Base-by-base conservation (phyloP, 2,888 invertebrate genomes). In the Oscheius onirici region DNA sequence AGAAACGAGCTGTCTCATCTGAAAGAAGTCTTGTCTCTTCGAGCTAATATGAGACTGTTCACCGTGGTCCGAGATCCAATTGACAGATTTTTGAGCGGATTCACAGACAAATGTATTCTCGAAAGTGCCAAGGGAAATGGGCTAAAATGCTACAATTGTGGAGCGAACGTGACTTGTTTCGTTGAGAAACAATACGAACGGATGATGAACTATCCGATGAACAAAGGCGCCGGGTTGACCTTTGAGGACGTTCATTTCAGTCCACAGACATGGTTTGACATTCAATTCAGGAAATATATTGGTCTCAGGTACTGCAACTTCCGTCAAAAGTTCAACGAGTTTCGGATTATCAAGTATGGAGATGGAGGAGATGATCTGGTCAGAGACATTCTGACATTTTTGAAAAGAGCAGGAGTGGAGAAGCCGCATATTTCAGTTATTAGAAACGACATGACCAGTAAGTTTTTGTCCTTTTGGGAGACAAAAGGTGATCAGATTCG, bases 11-110 rank as follows among this genome's bases (percentile, higher is more conserved):
- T 54, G 22, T 17, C 22, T 15, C 15, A 8, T 51, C 34, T 66
- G 10, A 15, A 46, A 51, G 51, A 52, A n/a, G 13, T 52, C 6
- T 5, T 13, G 40, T 8, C 15, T 20, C 17, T 20, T 3, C 17
- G 15, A 13, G 17, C 22, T 15, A 54, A 51, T 8, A 22, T 34
- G 34, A 52, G 10, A n/a, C 26, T 52, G 10, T 71, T 79, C 15
- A 74, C 76, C 67, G 72, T 79, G 46, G 79, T 82, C 43, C 70
- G 83, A 34, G 69, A 83, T 60, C 83, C 83, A 8, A 44, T 83
- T 10, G 80, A 83, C 40, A 68, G 81, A 24, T 76, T 83, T 61
- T 43, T 83, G 1, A 79, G 79, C 3, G 79, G 78, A 10, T 83
- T 78, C 44, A 75, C 79, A n/a, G 79, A 83, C 63, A 78, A 80